A percentile compares a stretch with the other conserved stretches of the same genome.
phyloP scores from a whole-genome alignment of 1,140 invertebrate genomes.

The Drosophila nikananu region DNA sequence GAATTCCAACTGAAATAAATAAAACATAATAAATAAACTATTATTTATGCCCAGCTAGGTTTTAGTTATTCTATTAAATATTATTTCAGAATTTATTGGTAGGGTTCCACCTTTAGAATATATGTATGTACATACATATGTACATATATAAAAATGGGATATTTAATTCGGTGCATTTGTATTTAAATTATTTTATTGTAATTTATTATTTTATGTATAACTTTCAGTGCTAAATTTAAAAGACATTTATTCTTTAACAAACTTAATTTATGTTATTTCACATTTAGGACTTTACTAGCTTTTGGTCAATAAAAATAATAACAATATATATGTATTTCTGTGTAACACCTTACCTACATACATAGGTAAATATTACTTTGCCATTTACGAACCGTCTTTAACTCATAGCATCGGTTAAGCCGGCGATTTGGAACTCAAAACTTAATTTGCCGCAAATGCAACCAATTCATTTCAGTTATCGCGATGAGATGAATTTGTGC shows the following conservation, averaged over 20 bases:
- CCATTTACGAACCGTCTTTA: background rate
- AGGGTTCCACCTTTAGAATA: background rate
- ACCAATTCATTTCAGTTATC: constrained; percentile 63
- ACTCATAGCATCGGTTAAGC: constrained; percentile 8
- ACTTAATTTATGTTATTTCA: too few species aligned
- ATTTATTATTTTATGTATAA: background rate
- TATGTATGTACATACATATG: too few species aligned
- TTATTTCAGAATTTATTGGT: background rate
- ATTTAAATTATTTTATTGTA: background rate
- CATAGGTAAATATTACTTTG: background rate
- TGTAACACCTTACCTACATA: background rate
- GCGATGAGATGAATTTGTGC: constrained; percentile 42
- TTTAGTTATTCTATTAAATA: background rate
- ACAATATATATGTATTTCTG: too few species aligned
- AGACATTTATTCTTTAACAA: too few species aligned
- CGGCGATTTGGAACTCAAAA: constrained; percentile 36
- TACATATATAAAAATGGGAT: too few species aligned
- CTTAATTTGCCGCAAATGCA: constrained; percentile 21
- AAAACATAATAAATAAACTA: too few species aligned
- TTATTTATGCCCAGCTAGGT: background rate
- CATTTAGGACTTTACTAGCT: too few species aligned
- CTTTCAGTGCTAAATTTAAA: too few species aligned
- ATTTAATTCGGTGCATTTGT: background rate
- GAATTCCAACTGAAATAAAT: background rate
- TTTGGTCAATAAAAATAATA: too few species aligned